phyloP scores from a whole-genome alignment of 2,797 vertebrate species.

The Anniella stebbinsi region DNA sequence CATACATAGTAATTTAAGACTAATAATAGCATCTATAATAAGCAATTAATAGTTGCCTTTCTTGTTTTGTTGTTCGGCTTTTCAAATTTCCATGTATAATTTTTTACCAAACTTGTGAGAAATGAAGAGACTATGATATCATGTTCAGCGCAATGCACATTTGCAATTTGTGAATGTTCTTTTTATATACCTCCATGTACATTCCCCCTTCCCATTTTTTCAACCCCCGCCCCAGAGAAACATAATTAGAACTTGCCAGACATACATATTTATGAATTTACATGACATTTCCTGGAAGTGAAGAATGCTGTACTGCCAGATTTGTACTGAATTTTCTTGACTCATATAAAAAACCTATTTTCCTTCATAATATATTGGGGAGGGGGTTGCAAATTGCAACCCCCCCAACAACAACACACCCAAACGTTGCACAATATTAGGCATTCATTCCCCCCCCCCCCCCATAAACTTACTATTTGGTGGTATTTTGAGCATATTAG shows the following conservation, averaged over 20 bases:
- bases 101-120: slow-evolving; percentile 56
- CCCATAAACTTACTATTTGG: slow-evolving; percentile 80
- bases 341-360: slow-evolving; percentile 78
- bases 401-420: too few species aligned
- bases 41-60: slow-evolving; percentile 64
- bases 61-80: background rate
- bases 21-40: slow-evolving; percentile 76
- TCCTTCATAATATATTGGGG: slow-evolving; percentile 72
- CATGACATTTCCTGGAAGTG: slow-evolving; percentile 81
- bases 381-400: slow-evolving; percentile 42
- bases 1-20: slow-evolving; percentile 62
- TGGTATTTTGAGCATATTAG: slow-evolving; percentile 76
- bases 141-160: slow-evolving; percentile 76
- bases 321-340: slow-evolving; percentile 79
- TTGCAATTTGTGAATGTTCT: slow-evolving; percentile 81
- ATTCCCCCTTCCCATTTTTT: slow-evolving; percentile 64
- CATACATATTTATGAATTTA: slow-evolving; percentile 87
- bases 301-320: slow-evolving; percentile 82
- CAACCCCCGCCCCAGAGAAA: slow-evolving; percentile 68
- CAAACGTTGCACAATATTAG: slow-evolving; percentile 72
- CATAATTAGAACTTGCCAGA: slow-evolving; percentile 85
- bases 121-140: slow-evolving; percentile 51
- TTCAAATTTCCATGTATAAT: slow-evolving; percentile 64
- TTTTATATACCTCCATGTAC: slow-evolving; percentile 78
- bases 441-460: slow-evolving; percentile 79